Conservation (phyloP, 2,797 vertebrate genomes). For the Sphenopsis melanotis region DNA sequence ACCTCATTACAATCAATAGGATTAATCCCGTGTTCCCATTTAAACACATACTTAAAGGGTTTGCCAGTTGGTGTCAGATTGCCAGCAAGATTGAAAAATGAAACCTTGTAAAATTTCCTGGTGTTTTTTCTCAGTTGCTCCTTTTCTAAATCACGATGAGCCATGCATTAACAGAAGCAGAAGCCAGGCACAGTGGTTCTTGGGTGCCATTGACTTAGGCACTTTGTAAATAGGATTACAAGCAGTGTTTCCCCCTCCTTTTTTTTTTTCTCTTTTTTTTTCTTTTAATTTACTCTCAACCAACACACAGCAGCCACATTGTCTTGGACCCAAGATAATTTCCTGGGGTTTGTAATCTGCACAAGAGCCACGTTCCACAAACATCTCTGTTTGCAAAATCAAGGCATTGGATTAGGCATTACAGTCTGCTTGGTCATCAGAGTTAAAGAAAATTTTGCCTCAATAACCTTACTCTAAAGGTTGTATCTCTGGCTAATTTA, state of each 20-base stretch:
- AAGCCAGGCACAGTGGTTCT: neutral
- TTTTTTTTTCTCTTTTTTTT: rapidly evolving
- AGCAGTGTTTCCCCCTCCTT: neutral
- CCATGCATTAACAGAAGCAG: neutral
- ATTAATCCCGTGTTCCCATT: neutral
- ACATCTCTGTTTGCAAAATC: neutral
- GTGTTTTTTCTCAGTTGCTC: neutral
- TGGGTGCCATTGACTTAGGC: rapidly evolving
- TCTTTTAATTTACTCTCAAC: neutral
- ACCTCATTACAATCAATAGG: neutral
- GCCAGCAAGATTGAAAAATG: neutral
- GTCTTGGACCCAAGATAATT: neutral
- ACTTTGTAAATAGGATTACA: neutral
- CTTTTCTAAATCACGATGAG: rapidly evolving
- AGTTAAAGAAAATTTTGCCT: neutral
- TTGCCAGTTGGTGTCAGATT: rapidly evolving
- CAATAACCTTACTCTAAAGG: neutral
- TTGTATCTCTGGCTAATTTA: neutral
- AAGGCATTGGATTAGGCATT: neutral
- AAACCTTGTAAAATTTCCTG: neutral
- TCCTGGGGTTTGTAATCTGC: neutral
- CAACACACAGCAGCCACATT: rapidly evolving
- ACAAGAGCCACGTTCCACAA: neutral
- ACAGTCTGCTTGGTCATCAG: neutral
- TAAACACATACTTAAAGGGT: neutral